Percentiles rank a stretch among this genome's conserved stretches.
phyloP scores from a whole-genome alignment of 2,113 vertebrate genomes.

The Maccullochella peelii region DNA sequence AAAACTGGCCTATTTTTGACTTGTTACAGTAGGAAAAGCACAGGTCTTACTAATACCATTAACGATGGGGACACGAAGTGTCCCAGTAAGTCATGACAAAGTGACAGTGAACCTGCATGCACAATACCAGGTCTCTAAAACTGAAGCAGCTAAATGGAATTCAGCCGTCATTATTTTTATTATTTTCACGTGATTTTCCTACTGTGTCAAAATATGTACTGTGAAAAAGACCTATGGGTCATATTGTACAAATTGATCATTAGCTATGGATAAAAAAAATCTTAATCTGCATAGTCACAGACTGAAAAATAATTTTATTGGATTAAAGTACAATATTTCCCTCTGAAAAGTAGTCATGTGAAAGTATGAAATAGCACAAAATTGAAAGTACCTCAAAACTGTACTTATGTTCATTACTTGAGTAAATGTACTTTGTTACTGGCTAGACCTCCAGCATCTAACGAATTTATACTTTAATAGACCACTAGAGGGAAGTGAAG shows the following conservation, averaged over 20 bases:
- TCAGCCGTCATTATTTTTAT: background rate
- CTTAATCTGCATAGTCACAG: background rate
- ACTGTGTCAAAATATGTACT: background rate
- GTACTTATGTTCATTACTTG: background rate
- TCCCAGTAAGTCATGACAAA: background rate
- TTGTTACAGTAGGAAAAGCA: no score
- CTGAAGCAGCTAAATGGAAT: background rate
- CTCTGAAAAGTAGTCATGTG: background rate
- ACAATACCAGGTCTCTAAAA: background rate
- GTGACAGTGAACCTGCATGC: background rate
- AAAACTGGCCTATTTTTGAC: no score
- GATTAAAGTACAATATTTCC: background rate
- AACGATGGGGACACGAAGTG: background rate
- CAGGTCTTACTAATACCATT: background rate
- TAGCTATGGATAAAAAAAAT: background rate
- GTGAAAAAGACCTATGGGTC: background rate
- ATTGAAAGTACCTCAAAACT: background rate
- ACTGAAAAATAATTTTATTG: background rate
- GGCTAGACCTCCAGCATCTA: background rate
- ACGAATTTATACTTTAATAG: background rate
- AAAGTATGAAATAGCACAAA: background rate
- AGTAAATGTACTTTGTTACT: background rate
- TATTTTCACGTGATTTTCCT: background rate
- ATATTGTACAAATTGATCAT: background rate
- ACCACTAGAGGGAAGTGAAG: conserved; percentile 57